phyloP scores from a whole-genome alignment of 1,140 invertebrate genomes.

The Bombus superbus region DNA sequence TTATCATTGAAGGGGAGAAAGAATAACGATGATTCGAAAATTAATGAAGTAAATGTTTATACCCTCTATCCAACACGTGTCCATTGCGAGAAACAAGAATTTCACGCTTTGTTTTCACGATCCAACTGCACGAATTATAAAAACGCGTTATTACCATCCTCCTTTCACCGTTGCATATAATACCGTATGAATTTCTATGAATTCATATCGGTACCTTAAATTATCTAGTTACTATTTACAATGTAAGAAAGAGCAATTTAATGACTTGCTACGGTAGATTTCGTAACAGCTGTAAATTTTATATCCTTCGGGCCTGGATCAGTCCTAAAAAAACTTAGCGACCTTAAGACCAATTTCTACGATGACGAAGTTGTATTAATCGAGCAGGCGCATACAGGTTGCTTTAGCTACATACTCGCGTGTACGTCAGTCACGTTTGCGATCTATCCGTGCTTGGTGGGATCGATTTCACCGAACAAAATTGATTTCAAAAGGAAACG shows the following conservation, averaged over 20 bases:
- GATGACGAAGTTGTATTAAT: conserved; percentile 16
- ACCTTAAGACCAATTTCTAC: conserved; percentile 70
- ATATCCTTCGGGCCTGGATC: background rate
- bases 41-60: background rate
- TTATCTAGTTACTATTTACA: background rate
- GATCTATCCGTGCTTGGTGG: conserved; percentile 47
- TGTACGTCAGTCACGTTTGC: conserved; percentile 53
- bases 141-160: background rate
- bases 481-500: background rate
- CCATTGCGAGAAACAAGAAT: background rate
- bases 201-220: background rate
- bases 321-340: background rate
- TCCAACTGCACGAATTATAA: background rate
- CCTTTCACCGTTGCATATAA: background rate
- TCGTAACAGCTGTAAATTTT: background rate
- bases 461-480: conserved; percentile 46
- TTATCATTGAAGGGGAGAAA: background rate
- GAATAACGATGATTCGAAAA: background rate
- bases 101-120: background rate
- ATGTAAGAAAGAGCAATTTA: background rate
- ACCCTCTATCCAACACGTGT: background rate
- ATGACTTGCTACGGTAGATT: background rate
- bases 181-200: background rate
- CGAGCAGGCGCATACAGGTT: conserved; percentile 10
- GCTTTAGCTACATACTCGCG: background rate